A percentile compares a stretch with the other conserved stretches of the same genome.
Conservation (phyloP, 2,797 vertebrate genomes). For the Picus viridis region DNA sequence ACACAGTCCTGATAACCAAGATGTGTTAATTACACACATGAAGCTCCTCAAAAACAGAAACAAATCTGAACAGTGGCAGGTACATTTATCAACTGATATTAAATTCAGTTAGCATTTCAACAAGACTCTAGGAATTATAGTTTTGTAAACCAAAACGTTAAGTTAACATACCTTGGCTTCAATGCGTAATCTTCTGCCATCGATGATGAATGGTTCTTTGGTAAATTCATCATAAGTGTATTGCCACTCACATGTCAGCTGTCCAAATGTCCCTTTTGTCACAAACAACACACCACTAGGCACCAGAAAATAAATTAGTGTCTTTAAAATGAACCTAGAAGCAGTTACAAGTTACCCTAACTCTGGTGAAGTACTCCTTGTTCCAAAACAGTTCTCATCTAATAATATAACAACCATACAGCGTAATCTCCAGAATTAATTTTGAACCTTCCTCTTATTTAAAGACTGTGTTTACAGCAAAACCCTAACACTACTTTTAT, state of each 20-base stretch:
- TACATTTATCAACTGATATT: not conserved
- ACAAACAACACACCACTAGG: slow-evolving; percentile 94
- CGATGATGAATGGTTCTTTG: slow-evolving; percentile 92
- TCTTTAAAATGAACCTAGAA: not conserved
- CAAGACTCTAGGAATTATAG: not conserved
- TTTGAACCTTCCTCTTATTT: not conserved
- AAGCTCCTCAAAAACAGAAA: slow-evolving; percentile 12
- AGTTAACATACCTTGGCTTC: slow-evolving; percentile 90
- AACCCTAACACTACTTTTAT: not conserved
- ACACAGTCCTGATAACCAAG: not conserved
- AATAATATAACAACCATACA: not conserved
- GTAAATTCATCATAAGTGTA: slow-evolving; percentile 97
- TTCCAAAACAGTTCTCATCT: not conserved
- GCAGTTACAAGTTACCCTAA: not conserved
- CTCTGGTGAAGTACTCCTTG: not conserved
- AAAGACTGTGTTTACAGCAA: not conserved
- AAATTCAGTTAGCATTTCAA: not conserved
- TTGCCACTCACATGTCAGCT: slow-evolving; percentile 97
- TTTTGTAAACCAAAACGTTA: not conserved
- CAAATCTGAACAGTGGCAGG: not conserved
- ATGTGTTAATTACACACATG: not conserved
- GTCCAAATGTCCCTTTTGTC: slow-evolving; percentile 95
- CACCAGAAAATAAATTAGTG: not conserved
- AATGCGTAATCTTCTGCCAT: slow-evolving; percentile 89
- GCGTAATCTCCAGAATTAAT: not conserved